Base-by-base conservation (phyloP, 2,888 invertebrate genomes). In the Pecten maximus region DNA sequence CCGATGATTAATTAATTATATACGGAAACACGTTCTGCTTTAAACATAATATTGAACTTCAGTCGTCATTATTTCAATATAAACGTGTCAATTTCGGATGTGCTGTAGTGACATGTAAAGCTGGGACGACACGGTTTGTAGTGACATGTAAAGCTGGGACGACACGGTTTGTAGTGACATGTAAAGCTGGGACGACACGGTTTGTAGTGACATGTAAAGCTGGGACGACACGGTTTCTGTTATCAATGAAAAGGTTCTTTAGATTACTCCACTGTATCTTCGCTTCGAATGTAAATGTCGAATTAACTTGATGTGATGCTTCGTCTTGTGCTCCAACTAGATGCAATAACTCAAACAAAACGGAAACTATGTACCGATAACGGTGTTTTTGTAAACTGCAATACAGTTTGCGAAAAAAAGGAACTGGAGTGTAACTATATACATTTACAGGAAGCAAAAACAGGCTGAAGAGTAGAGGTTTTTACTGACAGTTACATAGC, bases 401-500 rank as follows among this genome's bases (percentile, higher is more conserved):
- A 8, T 28, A 35, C 19, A n/a, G 19, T 54, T 12, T 74, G 35
- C 28, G 2, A 74, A 74, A 74, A 74, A 54, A 54, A 2, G 28
- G 74, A 74, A 74, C 28, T 16, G 74, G 8, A 15, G 35, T 74
- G 74, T 35, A 74, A 74, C 74, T 28, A 8, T 74, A 74, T 74
- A 74, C 28, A 74, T 74, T 74, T 74, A 28, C 74, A 74, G 74
- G 35, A 74, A 74, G 35, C 74, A 74, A 74, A 74, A 74, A 74
- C 28, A 0, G 54, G 54, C 23, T 54, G 16, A n/a, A 54, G 54
- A 19, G 1, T 54, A 54, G 8, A 35, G 23, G 23, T 12, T 74
- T 74, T 28, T 35, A 74, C 74, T 35, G 74, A 74, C 74, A 74
- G 74, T 74, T 35, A 74, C 35, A 35, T 74, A 74, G 12, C 74